These are phyloP conservation scores for Orthochromis indermauri DNA, from an alignment of 2,113 vertebrate species.

Conservation along the genomic window DNA sequence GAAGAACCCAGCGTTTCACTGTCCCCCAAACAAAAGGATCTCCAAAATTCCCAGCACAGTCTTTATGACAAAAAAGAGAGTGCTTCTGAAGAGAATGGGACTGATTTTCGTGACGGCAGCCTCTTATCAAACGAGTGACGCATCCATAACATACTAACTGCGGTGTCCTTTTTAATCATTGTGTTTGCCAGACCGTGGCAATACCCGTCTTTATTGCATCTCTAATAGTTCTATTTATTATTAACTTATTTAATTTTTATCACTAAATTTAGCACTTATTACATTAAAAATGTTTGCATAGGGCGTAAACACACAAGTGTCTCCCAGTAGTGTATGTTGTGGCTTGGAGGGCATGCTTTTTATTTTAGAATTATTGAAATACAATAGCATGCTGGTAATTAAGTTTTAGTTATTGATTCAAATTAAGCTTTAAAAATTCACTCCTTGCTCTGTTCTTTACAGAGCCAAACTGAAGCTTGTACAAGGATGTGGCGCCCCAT, in stretches of 20 bases:
- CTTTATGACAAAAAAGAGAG: constrained; percentile 24
- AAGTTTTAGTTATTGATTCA: not conserved
- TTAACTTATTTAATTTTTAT: not conserved
- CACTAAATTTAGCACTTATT: not conserved
- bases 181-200: constrained; percentile 17
- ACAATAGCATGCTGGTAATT: not conserved
- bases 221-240: constrained; percentile 11
- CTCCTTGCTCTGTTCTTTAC: not conserved
- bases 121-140: constrained; percentile 39
- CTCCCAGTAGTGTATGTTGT: not conserved
- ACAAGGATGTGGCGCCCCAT: constrained; percentile 39
- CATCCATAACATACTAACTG: not conserved
- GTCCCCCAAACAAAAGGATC: constrained; percentile 77
- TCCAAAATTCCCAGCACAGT: constrained; percentile 77
- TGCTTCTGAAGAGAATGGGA: constrained; percentile 18
- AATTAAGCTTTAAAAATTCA: not conserved
- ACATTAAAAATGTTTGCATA: not conserved
- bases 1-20: constrained; percentile 82
- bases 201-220: not conserved
- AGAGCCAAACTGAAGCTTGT: not conserved
- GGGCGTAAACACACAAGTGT: not conserved
- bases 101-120: constrained; percentile 8
- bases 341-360: not conserved
- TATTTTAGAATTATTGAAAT: not conserved
- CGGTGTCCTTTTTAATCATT: constrained; percentile 10